A percentile compares a stretch with the other conserved stretches of the same genome.
Evolutionary conservation across 2,113 vertebrate genomes (phyloP).

Genomic region (Aix galericulata): DNA sequence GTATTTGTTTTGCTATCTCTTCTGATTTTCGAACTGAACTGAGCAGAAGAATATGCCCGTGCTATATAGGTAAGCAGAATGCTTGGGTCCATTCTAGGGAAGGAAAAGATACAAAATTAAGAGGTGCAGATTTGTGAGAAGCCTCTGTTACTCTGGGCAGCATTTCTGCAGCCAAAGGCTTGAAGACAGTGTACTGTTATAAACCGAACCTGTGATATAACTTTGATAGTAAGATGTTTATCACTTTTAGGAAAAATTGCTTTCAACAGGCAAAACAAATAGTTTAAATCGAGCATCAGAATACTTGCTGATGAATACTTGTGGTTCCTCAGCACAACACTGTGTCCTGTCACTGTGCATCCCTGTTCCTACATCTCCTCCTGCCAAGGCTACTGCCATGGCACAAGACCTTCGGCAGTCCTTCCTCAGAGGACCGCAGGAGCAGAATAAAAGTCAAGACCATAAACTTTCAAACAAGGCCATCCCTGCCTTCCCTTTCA

Average conservation of each 20-base stretch:
- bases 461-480: neutral
- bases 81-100: neutral
- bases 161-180: neutral
- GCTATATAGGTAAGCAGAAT: slow-evolving; percentile 85
- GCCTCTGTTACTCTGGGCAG: neutral
- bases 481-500: neutral
- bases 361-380: neutral
- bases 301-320: neutral
- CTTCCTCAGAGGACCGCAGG: neutral
- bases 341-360: accelerated
- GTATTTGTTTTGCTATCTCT: slow-evolving; percentile 86
- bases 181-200: neutral
- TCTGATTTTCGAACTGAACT: slow-evolving; percentile 76
- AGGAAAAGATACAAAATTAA: neutral
- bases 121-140: neutral
- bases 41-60: slow-evolving; percentile 82
- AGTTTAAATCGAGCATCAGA: neutral
- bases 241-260: neutral
- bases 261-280: neutral
- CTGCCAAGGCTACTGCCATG: neutral
- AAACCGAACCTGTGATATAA: neutral
- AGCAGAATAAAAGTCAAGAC: neutral
- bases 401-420: neutral
- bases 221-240: neutral
- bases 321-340: neutral